These are phyloP conservation scores for Oxytorus armatus DNA, from an alignment of 2,888 invertebrate species.

Conservation along the genomic window DNA sequence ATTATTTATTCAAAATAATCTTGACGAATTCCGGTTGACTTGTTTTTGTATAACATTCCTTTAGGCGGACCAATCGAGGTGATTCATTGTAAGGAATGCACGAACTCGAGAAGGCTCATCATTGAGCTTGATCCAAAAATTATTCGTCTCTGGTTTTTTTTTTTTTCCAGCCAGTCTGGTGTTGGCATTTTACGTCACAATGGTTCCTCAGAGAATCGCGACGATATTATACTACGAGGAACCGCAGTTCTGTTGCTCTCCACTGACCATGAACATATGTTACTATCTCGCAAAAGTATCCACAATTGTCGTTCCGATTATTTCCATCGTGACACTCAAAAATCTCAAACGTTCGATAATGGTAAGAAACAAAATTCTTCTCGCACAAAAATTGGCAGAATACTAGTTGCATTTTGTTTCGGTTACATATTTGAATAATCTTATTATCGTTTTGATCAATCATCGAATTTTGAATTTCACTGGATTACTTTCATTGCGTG, in stretches of 20 bases:
- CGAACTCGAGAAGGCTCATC: background rate
- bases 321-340: slow-evolving; percentile 70
- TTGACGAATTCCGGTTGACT: too few relatives aligned
- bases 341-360: slow-evolving; percentile 67
- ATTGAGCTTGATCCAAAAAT: background rate
- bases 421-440: too few relatives aligned
- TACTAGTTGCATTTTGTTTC: too few relatives aligned
- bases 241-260: slow-evolving; percentile 72
- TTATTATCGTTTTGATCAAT: too few relatives aligned
- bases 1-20: too few relatives aligned
- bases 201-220: slow-evolving; percentile 76
- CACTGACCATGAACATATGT: slow-evolving; percentile 70
- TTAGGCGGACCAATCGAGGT: too few relatives aligned
- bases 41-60: too few relatives aligned
- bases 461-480: too few relatives aligned
- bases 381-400: too few relatives aligned
- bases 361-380: slow-evolving; percentile 53
- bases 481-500: too few relatives aligned
- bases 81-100: slow-evolving; percentile 4
- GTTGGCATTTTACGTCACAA: slow-evolving; percentile 73
- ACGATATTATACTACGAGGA: slow-evolving; percentile 72
- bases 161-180: slow-evolving; percentile 73
- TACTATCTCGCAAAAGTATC: slow-evolving; percentile 75
- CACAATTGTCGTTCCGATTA: slow-evolving; percentile 72
- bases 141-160: background rate